A percentile compares a stretch with the other conserved stretches of the same genome.
These are phyloP conservation scores for Philopedon plagiatum DNA, from an alignment of 2,888 invertebrate genomes.

Conservation along the genomic window DNA sequence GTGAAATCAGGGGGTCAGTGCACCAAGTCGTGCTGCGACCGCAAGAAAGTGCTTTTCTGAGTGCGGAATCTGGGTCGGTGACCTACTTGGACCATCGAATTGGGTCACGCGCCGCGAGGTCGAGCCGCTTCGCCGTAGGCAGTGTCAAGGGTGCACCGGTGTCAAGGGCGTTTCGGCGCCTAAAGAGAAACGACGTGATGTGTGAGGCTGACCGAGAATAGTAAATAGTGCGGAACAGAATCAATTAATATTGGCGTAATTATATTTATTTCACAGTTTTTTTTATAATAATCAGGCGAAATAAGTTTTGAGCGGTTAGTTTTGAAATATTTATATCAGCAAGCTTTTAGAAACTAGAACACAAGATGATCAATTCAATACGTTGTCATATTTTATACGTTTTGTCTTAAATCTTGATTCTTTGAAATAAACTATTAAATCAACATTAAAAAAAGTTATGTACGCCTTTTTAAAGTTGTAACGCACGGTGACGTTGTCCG, in stretches of 20 bases:
- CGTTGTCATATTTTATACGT: no score
- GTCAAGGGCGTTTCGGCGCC: constrained; percentile 30
- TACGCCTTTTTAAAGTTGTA: no score
- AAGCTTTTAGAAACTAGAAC: no score
- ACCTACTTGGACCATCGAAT: constrained; percentile 53
- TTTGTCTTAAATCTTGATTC: no score
- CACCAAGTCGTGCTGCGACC: constrained; percentile 52
- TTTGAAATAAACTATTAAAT: no score
- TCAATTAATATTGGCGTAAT: not conserved
- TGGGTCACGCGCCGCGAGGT: constrained; percentile 30
- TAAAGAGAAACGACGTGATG: not conserved
- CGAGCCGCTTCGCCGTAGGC: constrained; percentile 14
- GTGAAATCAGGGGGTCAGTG: constrained; percentile 63
- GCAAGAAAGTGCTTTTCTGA: constrained; percentile 61
- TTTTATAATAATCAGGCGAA: no score
- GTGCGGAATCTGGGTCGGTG: constrained; percentile 58
- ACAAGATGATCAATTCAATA: no score
- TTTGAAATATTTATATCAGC: no score
- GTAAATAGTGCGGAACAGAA: not conserved
- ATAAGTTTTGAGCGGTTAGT: no score
- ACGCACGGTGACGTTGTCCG: no score
- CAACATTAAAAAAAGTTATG: no score
- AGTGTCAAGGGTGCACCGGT: constrained; percentile 38
- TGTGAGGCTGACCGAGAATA: not conserved
- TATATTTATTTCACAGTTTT: no score